phyloP scores from a whole-genome alignment of 2,113 vertebrate species.

The Strix aluco region DNA sequence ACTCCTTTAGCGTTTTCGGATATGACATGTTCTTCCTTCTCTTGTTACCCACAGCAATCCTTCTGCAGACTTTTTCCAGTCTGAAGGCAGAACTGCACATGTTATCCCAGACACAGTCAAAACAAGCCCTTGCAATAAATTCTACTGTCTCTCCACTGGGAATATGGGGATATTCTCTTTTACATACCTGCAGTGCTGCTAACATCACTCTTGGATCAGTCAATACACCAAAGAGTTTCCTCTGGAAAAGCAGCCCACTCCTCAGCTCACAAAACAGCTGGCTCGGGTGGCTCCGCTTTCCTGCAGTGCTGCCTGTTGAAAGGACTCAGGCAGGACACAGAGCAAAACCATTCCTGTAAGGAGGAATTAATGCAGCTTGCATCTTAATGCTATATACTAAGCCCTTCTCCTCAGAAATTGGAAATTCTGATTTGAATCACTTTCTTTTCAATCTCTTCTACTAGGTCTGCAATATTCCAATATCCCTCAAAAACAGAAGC shows the following conservation, averaged over 20 bases:
- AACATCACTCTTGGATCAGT: not conserved
- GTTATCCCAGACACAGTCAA: not conserved
- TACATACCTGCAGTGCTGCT: not conserved
- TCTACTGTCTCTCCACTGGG: not conserved
- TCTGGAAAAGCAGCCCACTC: not conserved
- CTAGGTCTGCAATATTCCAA: not conserved
- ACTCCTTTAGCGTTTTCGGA: not conserved
- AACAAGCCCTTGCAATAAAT: not conserved
- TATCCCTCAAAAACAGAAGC: not conserved
- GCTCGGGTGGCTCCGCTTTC: not conserved
- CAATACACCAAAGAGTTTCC: not conserved
- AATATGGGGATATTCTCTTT: not conserved
- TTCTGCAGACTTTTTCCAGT: not conserved
- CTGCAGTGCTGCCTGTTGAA: not conserved
- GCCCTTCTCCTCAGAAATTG: not conserved
- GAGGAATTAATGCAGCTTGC: not conserved
- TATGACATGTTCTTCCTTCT: not conserved
- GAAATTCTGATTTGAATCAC: not conserved
- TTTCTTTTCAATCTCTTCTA: not conserved
- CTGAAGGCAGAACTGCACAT: not conserved
- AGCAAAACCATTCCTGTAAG: not conserved
- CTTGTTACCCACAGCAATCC: not conserved
- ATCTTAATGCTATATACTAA: not conserved
- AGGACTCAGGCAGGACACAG: not conserved
- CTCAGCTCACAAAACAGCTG: not conserved